These are phyloP conservation scores for Zele albiditarsus DNA, from an alignment of 2,888 invertebrate species.

Conservation along the genomic window DNA sequence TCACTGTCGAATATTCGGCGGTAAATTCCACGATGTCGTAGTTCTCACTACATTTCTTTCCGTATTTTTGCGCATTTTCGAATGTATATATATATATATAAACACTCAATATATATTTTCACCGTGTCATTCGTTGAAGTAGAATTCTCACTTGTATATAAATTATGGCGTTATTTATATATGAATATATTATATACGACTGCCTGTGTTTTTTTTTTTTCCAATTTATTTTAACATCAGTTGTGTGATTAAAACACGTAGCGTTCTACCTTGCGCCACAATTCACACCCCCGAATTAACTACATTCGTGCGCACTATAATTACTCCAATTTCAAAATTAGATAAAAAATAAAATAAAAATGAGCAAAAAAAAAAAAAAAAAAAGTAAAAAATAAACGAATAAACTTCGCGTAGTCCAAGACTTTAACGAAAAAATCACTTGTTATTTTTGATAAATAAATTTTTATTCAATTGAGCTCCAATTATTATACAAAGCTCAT, in stretches of 20 bases:
- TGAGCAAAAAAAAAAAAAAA: neutral
- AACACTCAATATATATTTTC: slow-evolving; percentile 25
- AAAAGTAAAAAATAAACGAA: neutral
- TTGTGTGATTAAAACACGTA: neutral
- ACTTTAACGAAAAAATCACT: neutral
- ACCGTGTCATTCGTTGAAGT: slow-evolving; percentile 25
- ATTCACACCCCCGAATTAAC: neutral
- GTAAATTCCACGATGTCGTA: slow-evolving; percentile 50
- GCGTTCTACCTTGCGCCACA: slow-evolving; percentile 3
- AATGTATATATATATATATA: slow-evolving; percentile 30
- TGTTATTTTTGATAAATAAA: neutral
- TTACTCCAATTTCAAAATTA: neutral
- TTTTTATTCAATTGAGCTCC: neutral
- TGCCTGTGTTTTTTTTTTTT: neutral
- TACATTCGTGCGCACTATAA: slow-evolving; percentile 14
- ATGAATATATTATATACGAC: slow-evolving; percentile 15
- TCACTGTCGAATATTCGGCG: slow-evolving; percentile 50
- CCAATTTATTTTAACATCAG: neutral
- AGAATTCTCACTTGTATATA: neutral
- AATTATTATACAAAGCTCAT: slow-evolving; percentile 1
- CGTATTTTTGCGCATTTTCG: slow-evolving; percentile 49
- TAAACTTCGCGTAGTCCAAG: slow-evolving; percentile 13
- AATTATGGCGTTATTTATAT: too few species aligned
- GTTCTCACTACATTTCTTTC: slow-evolving; percentile 53
- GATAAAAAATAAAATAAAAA: neutral